Evolutionary conservation across 2,113 vertebrate genomes (phyloP), one percentile per base, ranked within the genome.

Genomic region (Siphamia tubifer): DNA sequence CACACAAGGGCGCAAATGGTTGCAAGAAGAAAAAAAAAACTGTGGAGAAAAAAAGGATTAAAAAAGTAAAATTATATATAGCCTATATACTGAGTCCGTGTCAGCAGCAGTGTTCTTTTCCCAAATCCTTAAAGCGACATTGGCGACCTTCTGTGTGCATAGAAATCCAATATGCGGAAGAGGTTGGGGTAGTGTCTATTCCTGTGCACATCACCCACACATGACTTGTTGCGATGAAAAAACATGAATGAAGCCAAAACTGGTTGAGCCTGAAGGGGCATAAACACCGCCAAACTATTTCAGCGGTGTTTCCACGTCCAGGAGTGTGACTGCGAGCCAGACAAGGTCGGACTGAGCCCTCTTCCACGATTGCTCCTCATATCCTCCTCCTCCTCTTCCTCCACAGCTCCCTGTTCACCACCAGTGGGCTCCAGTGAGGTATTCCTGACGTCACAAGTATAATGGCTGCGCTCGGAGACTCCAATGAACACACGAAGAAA

Each of bases 91-190:
- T 8, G 68, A 49, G 30, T 69, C 73, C 52, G 62, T 35, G 45
- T 35, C 15, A 62, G 72, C 70, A 67, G 74, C 67, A 55, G 63
- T 62, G 39, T 66, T 79, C 71, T 51, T 79, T 64, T 77, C 66
- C 74, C 76, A 69, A 52, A 77, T 76, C 87, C 76, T 87, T 75
- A 42, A 21, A 64, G 68, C 43, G 48, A 75, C 74, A 45, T 5
- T 57, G 74, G 75, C 73, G 79, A 79, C 72, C 77, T 82, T 77
- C 73, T 80, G 49, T 77, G 68, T 77, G 77, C 84, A 78, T 49
- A 68, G 79, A 84, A 84, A 87, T 86, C 81, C 75, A 86, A 79
- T 77, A 89, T 81, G 89, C 90, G 91, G 89, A 92, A 92, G 90
- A 91, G 83, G 71, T 57, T 73, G 65, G 66, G 82, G 83, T 67